These are phyloP conservation scores for Platycercus adscitus DNA, from an alignment of 2,113 vertebrate species.

Conservation along the genomic window DNA sequence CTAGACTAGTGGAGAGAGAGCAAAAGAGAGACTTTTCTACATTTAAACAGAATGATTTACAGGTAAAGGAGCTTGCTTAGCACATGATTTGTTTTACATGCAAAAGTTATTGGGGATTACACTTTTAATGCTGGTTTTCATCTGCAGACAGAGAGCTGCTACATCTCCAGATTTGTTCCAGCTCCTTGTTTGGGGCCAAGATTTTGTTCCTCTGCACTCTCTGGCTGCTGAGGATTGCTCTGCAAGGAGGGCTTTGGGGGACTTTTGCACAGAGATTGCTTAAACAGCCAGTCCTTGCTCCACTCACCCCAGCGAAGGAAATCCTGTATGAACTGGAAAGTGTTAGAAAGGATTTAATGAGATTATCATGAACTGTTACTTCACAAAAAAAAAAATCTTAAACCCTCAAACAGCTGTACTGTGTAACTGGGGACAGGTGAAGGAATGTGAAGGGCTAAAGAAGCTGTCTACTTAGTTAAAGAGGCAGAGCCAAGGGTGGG, in stretches of 20 bases:
- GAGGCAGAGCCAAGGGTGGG: neutral
- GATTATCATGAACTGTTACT: slow-evolving; percentile 80
- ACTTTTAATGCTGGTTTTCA: neutral
- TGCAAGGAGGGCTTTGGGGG: neutral
- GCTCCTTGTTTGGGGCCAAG: neutral
- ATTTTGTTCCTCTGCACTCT: neutral
- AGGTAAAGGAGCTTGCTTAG: neutral
- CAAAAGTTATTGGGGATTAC: neutral
- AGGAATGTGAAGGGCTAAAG: slow-evolving; percentile 15
- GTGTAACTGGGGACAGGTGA: slow-evolving; percentile 65
- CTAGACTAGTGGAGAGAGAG: neutral
- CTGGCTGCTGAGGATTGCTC: neutral
- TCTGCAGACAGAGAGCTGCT: neutral
- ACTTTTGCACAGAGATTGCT: neutral
- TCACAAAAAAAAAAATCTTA: slow-evolving; percentile 64
- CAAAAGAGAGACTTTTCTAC: neutral
- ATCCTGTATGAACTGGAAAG: slow-evolving; percentile 65
- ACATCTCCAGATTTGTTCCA: neutral
- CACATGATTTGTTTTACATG: neutral
- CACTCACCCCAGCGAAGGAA: neutral
- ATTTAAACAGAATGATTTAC: neutral
- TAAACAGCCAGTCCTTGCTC: slow-evolving; percentile 9
- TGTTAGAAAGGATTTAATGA: slow-evolving; percentile 78
- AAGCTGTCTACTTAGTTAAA: slow-evolving; percentile 28
- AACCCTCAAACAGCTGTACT: slow-evolving; percentile 43